Evolutionary conservation across 1,140 invertebrate genomes (phyloP), one percentile per base, ranked within the genome.

Genomic region (Drosophila auraria): DNA sequence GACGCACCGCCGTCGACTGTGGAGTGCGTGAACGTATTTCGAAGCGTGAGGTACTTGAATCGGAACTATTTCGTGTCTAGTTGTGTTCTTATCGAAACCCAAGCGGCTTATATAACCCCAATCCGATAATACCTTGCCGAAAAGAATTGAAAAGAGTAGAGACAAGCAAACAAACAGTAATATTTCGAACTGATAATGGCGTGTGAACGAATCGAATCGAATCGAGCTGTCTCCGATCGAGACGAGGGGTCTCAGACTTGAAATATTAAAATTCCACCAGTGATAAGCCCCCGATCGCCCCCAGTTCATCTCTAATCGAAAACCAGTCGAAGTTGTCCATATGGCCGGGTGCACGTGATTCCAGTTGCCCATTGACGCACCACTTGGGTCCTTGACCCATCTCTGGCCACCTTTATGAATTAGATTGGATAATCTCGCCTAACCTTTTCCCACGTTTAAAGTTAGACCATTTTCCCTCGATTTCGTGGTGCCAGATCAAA

Each of bases 1-100:
- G 23, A 17, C 12, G 47, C 68, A 73, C 70, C 70, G 62, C 45
- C 49, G 56, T 82, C 86, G 70, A 81, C 65, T 58, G 82, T 86
- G 80, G 80, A 89, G 83, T 90, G 86, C 82, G 86, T 73, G 75
- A 87, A 80, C 76, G 87, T 77, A 91, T 77, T 82, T 91, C 87
- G 70, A 86, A 89, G 82, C 79, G 86, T 89, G 82, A 89, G 86
- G 86, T 89, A 89, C 72, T 75, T 20, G 50, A 62, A 40, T 53
- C 73, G 65, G 60, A 90, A 61, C 53, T 30, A 74, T 62, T 65
- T 73, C 36, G 54, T 15, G 27, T 71, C 50, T 38, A 25, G 20
- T 38, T 40, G n/a, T 14, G 36, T 25, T 30, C 47, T 30, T 38
- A 69, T 33, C 45, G 9, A 66, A 51, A 51, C 53, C 45, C 25